Evolutionary conservation across 2,113 vertebrate species (phyloP).

Genomic region (Rutilus rutilus): DNA sequence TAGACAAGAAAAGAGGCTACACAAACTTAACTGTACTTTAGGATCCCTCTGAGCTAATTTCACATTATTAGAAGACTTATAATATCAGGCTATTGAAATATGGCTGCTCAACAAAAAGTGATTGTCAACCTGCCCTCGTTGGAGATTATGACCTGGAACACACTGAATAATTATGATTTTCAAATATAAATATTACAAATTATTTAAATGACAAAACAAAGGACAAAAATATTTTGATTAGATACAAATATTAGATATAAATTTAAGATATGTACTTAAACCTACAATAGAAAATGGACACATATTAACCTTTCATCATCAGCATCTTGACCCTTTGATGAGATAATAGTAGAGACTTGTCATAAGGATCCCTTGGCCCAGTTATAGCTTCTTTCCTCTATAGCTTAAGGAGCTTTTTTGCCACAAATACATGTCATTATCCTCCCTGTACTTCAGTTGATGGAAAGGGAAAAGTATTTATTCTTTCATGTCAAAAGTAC

Average conservation of each 20-base stretch:
- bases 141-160: neutral
- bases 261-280: neutral
- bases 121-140: neutral
- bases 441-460: neutral
- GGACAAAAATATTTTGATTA: neutral
- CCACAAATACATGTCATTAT: neutral
- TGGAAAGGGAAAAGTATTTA: too few relatives aligned
- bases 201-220: neutral
- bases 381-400: neutral
- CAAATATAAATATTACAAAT: too few relatives aligned
- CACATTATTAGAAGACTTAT: neutral
- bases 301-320: neutral
- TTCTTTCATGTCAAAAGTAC: too few relatives aligned
- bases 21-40: neutral
- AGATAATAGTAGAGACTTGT: neutral
- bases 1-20: neutral
- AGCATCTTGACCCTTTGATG: neutral
- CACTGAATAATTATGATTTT: neutral
- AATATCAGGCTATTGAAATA: neutral
- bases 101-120: neutral
- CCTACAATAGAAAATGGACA: neutral
- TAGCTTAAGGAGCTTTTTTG: neutral
- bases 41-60: neutral
- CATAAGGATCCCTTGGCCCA: neutral
- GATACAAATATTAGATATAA: neutral